Evolutionary conservation across 2,113 vertebrate species (phyloP).

Genomic region (Strix uralensis): DNA sequence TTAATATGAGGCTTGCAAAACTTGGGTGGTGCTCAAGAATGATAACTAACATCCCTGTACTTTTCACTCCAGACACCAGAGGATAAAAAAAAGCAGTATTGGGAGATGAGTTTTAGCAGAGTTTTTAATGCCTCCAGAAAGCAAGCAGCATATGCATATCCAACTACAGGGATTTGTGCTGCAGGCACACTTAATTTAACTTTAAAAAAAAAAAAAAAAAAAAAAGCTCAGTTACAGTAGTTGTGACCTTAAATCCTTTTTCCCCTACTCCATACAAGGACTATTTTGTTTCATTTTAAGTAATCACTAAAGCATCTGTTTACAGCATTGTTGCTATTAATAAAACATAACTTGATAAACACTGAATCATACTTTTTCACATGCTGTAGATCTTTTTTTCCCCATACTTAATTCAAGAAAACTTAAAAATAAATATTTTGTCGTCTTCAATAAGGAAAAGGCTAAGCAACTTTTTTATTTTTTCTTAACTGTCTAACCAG

Average conservation of each 20-base stretch:
- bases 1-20: neutral
- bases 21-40: neutral
- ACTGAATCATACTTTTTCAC: constrained; percentile 46
- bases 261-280: neutral
- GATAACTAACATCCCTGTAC: neutral
- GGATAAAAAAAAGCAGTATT: neutral
- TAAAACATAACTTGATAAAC: constrained; percentile 46
- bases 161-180: neutral
- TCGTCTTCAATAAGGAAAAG: neutral
- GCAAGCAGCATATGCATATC: neutral
- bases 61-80: neutral
- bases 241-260: neutral
- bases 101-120: neutral
- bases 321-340: constrained; percentile 55
- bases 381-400: neutral
- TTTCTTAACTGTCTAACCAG: neutral
- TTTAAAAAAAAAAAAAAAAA: neutral
- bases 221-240: neutral
- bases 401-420: neutral
- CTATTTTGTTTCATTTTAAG: constrained; percentile 30
- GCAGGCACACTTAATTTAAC: neutral
- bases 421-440: neutral
- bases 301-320: constrained; percentile 51
- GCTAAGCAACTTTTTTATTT: neutral
- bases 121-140: neutral